These are phyloP conservation scores for Drosophila paranaensis DNA, from an alignment of 2,888 invertebrate genomes.

Conservation along the genomic window DNA sequence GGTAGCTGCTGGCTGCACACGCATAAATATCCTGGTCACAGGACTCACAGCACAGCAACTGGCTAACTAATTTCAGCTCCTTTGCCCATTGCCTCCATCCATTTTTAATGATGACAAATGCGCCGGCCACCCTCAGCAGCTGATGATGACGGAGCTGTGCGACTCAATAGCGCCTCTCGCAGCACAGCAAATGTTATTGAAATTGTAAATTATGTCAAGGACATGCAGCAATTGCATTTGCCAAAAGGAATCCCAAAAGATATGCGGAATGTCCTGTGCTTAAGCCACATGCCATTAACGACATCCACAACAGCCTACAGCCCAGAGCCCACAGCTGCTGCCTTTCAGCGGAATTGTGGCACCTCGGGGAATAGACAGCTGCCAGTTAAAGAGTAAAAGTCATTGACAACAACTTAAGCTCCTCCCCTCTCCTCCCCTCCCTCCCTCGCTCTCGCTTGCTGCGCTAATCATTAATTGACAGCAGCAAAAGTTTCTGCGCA, in stretches of 20 bases:
- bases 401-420: conserved; percentile 60
- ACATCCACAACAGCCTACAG: conserved; percentile 26
- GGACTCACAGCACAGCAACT: conserved; percentile 14
- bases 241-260: conserved; percentile 17
- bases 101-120: conserved; percentile 77
- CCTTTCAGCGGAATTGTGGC: conserved; percentile 14
- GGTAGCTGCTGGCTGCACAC: conserved; percentile 68
- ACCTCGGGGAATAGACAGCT: conserved; percentile 61
- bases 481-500: conserved; percentile 38
- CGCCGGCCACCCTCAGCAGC: conserved; percentile 32
- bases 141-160: conserved; percentile 31
- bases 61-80: conserved; percentile 62
- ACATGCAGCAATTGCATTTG: conserved; percentile 57
- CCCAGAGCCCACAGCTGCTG: background rate
- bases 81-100: conserved; percentile 41
- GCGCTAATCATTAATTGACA: conserved; percentile 48
- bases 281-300: conserved; percentile 52
- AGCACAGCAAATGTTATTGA: conserved; percentile 63
- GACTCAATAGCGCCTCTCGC: conserved; percentile 36
- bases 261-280: conserved; percentile 39
- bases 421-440: background rate
- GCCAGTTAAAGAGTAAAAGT: conserved; percentile 78
- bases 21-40: conserved; percentile 68
- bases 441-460: background rate
- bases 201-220: conserved; percentile 80